Percentiles rank a stretch among this genome's conserved stretches.
Evolutionary conservation across 2,888 invertebrate genomes (phyloP).

Genomic region (Brachylomia viminalis): DNA sequence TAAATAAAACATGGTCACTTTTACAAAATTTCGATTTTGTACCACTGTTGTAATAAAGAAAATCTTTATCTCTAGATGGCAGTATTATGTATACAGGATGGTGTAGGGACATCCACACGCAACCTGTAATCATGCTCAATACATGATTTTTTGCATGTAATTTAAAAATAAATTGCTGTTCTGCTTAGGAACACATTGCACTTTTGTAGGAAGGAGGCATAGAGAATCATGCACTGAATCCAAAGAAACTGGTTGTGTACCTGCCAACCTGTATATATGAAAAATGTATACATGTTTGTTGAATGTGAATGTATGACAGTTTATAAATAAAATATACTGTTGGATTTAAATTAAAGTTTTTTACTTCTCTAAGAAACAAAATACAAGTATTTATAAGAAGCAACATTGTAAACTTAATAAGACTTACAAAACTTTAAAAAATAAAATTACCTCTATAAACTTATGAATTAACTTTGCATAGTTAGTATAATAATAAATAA

Average conservation of each 20-base stretch:
- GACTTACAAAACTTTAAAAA: conserved; percentile 4
- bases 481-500: no score
- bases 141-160: no score
- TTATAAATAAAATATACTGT: conserved; percentile 89
- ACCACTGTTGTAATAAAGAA: conserved; percentile 56
- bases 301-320: conserved; percentile 84
- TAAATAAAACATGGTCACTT: conserved; percentile 19
- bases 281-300: conserved; percentile 83
- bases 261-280: conserved; percentile 72
- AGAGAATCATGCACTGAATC: no score
- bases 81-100: conserved; percentile 80
- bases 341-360: conserved; percentile 81
- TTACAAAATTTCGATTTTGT: conserved; percentile 15
- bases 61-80: no score
- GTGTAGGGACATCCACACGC: not conserved
- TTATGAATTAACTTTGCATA: no score
- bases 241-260: no score
- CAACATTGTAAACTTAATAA: conserved; percentile 4
- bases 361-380: conserved; percentile 50
- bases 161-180: not conserved
- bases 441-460: conserved; percentile 35
- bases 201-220: not conserved
- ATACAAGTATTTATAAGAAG: conserved; percentile 26
- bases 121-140: not conserved
- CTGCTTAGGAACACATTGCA: not conserved